Base-by-base conservation (phyloP, 1,140 invertebrate species). In the Steinernema feltiae region DNA sequence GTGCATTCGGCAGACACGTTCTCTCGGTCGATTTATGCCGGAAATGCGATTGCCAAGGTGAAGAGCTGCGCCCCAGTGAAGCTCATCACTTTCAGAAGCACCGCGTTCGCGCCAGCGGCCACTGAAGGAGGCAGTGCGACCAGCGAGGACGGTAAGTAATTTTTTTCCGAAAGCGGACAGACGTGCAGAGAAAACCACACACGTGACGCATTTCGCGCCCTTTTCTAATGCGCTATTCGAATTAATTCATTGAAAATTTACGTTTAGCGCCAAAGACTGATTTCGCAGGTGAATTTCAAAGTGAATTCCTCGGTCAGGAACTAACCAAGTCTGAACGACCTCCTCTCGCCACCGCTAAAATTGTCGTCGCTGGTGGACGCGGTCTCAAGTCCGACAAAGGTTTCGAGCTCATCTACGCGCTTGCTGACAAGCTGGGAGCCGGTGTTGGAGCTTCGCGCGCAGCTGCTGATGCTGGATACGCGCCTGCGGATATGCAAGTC, bases 401-500 rank as follows among this genome's bases (percentile, higher is more conserved):
- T 86, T 99, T 99, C 88, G 92, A 97, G 87, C 87, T 99, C 74
- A 87, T 99, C 74, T 99, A 98, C 87, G 91, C 92, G 81, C 90
- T 99, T 82, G 97, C 97, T 80, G 97, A 99, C 87, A 98, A 98
- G 88, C 87, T 99, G 79, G 93, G 93, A 76, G 97, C 95, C 29
- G 97, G 95, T 32, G 97, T 99, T 21, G 97, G 97, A 48, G 97
- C 97, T 7, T 98, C 96, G 3, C 90, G 97, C 81, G 97, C 97
- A n/a, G 97, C 97, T n/a, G 97, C 99, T 1, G 97, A 99, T 90
- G 96, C 96, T 72, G 97, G 97, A 29, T 99, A 93, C 88, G 95
- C 97, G 7, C 90, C 97, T n/a, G 99, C 99, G 88, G 97, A 99
- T 86, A 89, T 99, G 86, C 96, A 99, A 90, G 92, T 98, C 80